A percentile compares a stretch with the other conserved stretches of the same genome.
These are phyloP conservation scores for human DNA, from an alignment of 2,113 vertebrate genomes.

Conservation along the genomic window GRCh38 chr5:24577001-24577500, in stretches of 20 bases:
- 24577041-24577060: background rate
- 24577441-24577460: constrained; percentile 62
- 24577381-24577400: background rate
- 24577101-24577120: background rate
- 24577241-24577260: background rate
- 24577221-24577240: background rate
- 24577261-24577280: background rate
- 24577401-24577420: background rate
- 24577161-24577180: background rate
- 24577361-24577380: background rate
- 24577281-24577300: background rate
- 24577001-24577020: background rate
- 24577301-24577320: background rate
- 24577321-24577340: background rate
- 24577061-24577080: background rate
- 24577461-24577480: constrained; percentile 30
- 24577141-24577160: background rate
- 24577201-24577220: background rate
- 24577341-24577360: background rate
- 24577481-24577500: constrained; percentile 44
- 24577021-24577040: background rate
- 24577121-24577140: background rate
- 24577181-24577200: background rate
- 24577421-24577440: constrained; percentile 45
- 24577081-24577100: background rate